phyloP scores from a whole-genome alignment of 2,113 vertebrate species.

The Irena cyanogastra region DNA sequence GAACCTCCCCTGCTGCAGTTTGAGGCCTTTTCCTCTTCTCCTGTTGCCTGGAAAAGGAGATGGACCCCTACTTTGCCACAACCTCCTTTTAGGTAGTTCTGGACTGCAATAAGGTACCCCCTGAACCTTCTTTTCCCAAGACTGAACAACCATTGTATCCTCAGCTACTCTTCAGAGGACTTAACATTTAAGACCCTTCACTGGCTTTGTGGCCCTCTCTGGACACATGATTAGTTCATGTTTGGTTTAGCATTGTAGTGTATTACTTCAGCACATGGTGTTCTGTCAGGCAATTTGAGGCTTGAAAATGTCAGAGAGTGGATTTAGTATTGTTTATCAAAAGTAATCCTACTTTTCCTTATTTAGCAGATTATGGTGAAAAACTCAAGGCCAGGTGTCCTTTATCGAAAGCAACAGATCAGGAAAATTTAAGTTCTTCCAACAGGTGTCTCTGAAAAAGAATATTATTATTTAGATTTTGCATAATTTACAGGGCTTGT shows the following conservation, averaged over 20 bases:
- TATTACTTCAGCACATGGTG: rapidly evolving
- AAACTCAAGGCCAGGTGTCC: neutral
- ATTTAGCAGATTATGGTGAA: neutral
- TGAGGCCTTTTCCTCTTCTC: neutral
- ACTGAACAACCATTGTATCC: neutral
- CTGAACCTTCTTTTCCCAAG: neutral
- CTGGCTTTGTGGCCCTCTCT: rapidly evolving
- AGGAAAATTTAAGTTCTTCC: neutral
- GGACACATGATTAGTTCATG: neutral
- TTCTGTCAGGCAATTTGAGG: neutral
- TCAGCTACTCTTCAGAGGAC: neutral
- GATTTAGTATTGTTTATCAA: neutral
- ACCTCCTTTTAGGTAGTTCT: neutral
- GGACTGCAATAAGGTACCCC: neutral
- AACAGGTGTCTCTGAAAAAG: neutral
- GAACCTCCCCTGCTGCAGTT: neutral
- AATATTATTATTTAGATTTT: neutral
- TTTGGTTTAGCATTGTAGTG: neutral
- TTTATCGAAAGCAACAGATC: neutral
- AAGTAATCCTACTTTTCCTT: neutral
- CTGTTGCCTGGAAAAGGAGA: neutral
- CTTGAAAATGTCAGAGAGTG: neutral
- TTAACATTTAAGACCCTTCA: neutral
- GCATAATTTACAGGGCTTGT: neutral
- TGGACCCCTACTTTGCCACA: rapidly evolving